Conservation (phyloP, 2,888 invertebrate genomes). For the Meta bourneti region DNA sequence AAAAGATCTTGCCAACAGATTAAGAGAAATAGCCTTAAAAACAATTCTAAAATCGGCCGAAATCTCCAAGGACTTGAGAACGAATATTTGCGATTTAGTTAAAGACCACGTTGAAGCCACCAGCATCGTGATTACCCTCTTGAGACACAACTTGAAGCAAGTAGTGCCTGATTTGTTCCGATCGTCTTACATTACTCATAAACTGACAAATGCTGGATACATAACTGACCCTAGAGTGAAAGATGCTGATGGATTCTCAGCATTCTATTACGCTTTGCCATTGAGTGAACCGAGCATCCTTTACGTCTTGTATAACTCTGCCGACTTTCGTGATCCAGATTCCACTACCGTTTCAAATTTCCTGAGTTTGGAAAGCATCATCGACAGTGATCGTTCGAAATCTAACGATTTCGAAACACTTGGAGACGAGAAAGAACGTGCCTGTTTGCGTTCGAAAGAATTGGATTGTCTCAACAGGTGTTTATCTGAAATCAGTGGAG, state of each 20-base stretch:
- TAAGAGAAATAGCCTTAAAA: background rate
- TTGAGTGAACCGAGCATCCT: background rate
- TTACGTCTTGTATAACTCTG: conserved; percentile 7
- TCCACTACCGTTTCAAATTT: background rate
- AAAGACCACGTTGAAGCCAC: background rate
- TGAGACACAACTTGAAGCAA: background rate
- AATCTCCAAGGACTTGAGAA: background rate
- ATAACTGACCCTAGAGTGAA: background rate
- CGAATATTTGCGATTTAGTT: background rate
- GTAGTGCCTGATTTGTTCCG: background rate
- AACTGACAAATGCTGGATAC: conserved; percentile 19
- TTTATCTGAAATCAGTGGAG: background rate
- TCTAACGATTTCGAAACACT: background rate
- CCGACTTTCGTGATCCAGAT: background rate
- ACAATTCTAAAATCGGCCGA: background rate
- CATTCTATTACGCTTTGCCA: conserved; percentile 16
- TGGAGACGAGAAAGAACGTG: background rate
- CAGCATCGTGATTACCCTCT: background rate
- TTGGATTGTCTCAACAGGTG: background rate
- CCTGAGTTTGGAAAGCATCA: background rate
- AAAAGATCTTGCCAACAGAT: background rate
- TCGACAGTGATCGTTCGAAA: background rate
- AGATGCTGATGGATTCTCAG: conserved; percentile 5
- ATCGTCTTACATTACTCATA: background rate
- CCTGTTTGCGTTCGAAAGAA: background rate